These are phyloP conservation scores for Istiophorus platypterus DNA, from an alignment of 2,113 vertebrate genomes.

Conservation along the genomic window DNA sequence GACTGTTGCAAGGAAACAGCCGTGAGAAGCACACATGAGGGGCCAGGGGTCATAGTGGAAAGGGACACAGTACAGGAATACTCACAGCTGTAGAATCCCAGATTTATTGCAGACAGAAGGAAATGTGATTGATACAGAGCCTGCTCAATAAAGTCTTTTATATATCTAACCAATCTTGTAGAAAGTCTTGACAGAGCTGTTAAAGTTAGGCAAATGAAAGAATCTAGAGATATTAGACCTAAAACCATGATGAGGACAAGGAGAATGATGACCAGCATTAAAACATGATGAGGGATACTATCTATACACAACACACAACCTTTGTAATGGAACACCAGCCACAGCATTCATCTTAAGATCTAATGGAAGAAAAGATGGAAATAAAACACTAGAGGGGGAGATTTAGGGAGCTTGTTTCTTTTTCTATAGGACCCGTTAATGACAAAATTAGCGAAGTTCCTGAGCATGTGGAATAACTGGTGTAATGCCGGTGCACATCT, in stretches of 20 bases:
- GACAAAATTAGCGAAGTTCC: neutral
- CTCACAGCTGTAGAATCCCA: conserved; percentile 7
- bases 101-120: neutral
- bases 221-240: too few species aligned
- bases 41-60: conserved; percentile 40
- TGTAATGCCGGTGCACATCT: neutral
- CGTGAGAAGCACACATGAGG: conserved; percentile 40
- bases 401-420: neutral
- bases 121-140: neutral
- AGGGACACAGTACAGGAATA: neutral
- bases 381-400: neutral
- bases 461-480: neutral
- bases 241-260: too few species aligned
- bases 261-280: too few species aligned
- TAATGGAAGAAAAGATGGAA: neutral
- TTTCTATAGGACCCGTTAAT: neutral
- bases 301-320: too few species aligned
- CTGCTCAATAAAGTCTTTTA: neutral
- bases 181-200: neutral
- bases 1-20: conserved; percentile 44
- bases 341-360: too few species aligned
- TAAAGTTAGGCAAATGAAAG: too few species aligned
- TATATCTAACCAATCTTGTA: neutral
- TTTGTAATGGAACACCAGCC: too few species aligned
- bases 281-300: too few species aligned